Evolutionary conservation across 2,888 invertebrate genomes (phyloP).

Genomic region (Troilus luridus): DNA sequence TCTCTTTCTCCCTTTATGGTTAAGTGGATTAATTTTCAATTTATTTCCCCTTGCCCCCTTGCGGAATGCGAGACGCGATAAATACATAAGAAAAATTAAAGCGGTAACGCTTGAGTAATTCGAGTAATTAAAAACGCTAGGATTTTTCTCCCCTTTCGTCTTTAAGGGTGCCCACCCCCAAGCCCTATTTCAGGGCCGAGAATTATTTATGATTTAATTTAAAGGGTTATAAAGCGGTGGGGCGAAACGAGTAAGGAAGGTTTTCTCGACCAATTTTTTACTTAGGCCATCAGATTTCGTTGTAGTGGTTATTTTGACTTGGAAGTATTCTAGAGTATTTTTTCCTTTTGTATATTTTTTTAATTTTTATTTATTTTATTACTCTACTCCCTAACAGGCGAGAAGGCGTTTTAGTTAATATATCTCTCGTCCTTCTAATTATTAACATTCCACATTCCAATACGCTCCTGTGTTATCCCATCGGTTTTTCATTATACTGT

Average conservation of each 20-base stretch:
- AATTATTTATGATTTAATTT: conserved; percentile 45
- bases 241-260: neutral
- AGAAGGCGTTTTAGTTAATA: neutral
- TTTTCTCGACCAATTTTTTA: conserved; percentile 21
- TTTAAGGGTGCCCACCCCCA: neutral
- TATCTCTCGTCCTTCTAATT: too few relatives aligned
- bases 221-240: conserved; percentile 1
- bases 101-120: conserved; percentile 44
- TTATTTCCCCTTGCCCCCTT: conserved; percentile 30
- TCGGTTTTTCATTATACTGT: conserved; percentile 22
- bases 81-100: conserved; percentile 49
- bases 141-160: neutral
- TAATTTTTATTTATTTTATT: neutral
- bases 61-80: conserved; percentile 44
- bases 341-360: neutral
- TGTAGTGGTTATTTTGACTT: conserved; percentile 25
- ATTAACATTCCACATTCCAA: conserved; percentile 33
- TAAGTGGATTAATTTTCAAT: conserved; percentile 49
- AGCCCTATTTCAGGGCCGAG: neutral
- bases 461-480: conserved; percentile 11
- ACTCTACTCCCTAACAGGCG: too few relatives aligned
- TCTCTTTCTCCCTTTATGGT: neutral
- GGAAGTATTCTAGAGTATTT: neutral
- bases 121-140: conserved; percentile 28
- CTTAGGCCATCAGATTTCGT: neutral